These are phyloP conservation scores for Dunckerocampus dactyliophorus DNA, from an alignment of 2,113 vertebrate species.

Conservation along the genomic window DNA sequence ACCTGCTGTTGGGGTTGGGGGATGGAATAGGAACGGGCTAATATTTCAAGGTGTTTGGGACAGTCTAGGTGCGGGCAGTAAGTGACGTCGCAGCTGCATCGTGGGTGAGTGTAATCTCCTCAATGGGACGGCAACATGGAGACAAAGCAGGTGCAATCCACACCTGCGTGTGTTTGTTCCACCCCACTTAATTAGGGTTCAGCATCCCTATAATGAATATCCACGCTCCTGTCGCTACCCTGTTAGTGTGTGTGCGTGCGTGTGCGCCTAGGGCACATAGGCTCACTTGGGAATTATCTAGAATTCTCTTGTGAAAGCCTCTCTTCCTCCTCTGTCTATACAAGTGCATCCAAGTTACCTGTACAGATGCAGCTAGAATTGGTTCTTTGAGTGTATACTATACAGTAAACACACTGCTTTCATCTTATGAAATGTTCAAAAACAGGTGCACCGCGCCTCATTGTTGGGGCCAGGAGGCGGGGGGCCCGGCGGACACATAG, in stretches of 20 bases:
- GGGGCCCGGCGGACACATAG: no score
- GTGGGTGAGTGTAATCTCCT: constrained; percentile 43
- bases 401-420: no score
- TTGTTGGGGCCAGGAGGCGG: no score
- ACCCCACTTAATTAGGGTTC: constrained; percentile 72
- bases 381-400: constrained; percentile 24
- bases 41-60: constrained; percentile 12
- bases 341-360: constrained; percentile 33
- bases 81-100: constrained; percentile 41
- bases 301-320: constrained; percentile 50
- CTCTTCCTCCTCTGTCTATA: constrained; percentile 30
- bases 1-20: constrained; percentile 31
- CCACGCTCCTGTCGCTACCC: constrained; percentile 40
- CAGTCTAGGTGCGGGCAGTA: constrained; percentile 4
- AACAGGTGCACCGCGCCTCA: no score
- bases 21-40: constrained; percentile 30
- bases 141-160: constrained; percentile 66
- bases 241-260: constrained; percentile 23
- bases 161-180: constrained; percentile 66
- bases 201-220: constrained; percentile 71
- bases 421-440: no score
- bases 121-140: constrained; percentile 10
- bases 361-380: constrained; percentile 28
- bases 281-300: constrained; percentile 68
- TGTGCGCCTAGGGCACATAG: constrained; percentile 41